Conservation (phyloP, 2,888 invertebrate species). For the Pheosia tremula region DNA sequence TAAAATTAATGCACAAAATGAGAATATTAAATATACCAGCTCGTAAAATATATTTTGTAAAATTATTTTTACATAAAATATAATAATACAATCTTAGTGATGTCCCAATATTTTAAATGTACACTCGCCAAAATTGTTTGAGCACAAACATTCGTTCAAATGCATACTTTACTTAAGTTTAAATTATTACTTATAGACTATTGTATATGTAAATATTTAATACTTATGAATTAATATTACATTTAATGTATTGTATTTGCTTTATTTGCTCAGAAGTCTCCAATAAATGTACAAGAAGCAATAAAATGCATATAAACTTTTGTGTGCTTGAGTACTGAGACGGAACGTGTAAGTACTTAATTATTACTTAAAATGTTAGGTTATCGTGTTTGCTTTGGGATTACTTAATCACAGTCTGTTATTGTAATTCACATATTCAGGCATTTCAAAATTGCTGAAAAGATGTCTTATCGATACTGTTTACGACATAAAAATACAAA, state of each 20-base stretch:
- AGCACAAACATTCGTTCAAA: conserved; percentile 8
- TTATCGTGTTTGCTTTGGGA: neutral
- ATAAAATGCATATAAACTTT: conserved; percentile 16
- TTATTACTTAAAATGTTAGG: too few relatives aligned
- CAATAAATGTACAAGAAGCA: conserved; percentile 36
- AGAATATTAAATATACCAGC: neutral
- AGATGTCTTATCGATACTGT: too few relatives aligned
- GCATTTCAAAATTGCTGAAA: too few relatives aligned
- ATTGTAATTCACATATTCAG: too few relatives aligned
- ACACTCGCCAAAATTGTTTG: conserved; percentile 7
- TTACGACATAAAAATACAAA: too few relatives aligned
- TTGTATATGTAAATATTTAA: conserved; percentile 32
- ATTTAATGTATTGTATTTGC: conserved; percentile 22
- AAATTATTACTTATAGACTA: conserved; percentile 3
- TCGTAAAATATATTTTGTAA: conserved; percentile 6
- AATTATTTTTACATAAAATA: conserved; percentile 7
- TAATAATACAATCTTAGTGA: conserved; percentile 4
- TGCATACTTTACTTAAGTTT: neutral
- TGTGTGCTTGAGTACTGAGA: neutral
- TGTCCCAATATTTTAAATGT: neutral
- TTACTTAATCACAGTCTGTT: neutral
- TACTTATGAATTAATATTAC: conserved; percentile 45
- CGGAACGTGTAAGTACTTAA: neutral
- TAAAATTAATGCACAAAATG: conserved; percentile 1
- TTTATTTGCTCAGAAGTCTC: conserved; percentile 37